Base-by-base conservation (phyloP, 2,797 vertebrate genomes). In the Hippoglossus hippoglossus region DNA sequence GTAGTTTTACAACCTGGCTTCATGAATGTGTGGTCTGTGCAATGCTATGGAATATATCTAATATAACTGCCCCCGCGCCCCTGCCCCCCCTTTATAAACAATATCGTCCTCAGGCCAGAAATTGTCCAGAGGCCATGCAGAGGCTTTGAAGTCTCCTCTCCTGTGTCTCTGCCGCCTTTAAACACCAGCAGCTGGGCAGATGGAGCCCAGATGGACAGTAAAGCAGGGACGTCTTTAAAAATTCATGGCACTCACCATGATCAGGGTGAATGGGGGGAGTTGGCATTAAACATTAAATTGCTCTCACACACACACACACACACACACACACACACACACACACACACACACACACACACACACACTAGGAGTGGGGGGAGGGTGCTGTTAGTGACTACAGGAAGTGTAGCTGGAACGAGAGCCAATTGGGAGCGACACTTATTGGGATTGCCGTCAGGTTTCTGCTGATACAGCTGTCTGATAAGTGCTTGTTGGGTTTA, bases 281-380 rank as follows among this genome's bases (percentile, higher is more conserved):
- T 87, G 73, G 84, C 92, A 95, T 95, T 94, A 95, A 95, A 95
- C 91, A 95, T 95, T 95, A 93, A 95, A 92, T 92, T 91, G 86
- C 83, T 75, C 67, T n/a, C 52, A 64, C 79, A 67, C 61, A 67
- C 79, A 79, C 63, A 66, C 73, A 36, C 44, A 47, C 47, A 49
- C 47, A 49, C 44, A 46, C 10, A 22, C 52, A 64, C 79, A 67
- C 61, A 67, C 79, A 79, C 63, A 66, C 73, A 39, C 46, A 47
- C 47, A 49, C 47, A 49, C 24, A 24, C 24, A 24, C 24, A 24
- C 24, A 24, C 24, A 24, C 24, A 11, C 41, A 44, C 44, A 46
- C 44, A 46, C 47, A 49, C 10, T 52, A 50, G 31, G 54, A 66
- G 79, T 52, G 9, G 74, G 85, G 90, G 90, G 85, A 59, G 58